These are phyloP conservation scores for Balearica regulorum DNA, from an alignment of 2,797 vertebrate species.

Conservation along the genomic window DNA sequence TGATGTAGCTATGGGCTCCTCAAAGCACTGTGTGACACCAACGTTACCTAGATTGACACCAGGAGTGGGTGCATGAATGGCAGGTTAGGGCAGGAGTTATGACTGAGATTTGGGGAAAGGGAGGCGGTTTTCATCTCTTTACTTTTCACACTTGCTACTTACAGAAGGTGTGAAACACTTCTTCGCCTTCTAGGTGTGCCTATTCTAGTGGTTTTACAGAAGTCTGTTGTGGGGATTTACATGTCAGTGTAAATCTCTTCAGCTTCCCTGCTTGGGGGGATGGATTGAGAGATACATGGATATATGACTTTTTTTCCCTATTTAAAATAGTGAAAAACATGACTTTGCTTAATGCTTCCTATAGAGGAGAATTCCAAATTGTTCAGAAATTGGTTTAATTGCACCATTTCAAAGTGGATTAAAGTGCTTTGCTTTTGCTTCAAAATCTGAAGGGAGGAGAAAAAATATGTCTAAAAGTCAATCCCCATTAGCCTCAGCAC, in stretches of 20 bases:
- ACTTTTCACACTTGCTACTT: not conserved
- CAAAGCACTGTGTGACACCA: not conserved
- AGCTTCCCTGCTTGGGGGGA: not conserved
- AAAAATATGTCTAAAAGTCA: not conserved
- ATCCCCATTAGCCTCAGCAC: not conserved
- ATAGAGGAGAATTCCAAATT: not conserved
- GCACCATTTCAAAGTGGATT: not conserved
- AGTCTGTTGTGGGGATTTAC: not conserved
- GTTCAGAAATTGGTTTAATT: not conserved
- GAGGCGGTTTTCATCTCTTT: not conserved
- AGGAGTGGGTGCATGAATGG: not conserved
- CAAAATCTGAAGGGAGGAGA: not conserved
- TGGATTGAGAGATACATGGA: not conserved
- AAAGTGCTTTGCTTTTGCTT: not conserved
- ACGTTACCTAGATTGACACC: not conserved
- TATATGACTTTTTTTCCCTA: not conserved
- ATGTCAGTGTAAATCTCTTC: constrained; percentile 7
- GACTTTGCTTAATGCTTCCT: not conserved
- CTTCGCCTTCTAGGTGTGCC: constrained; percentile 15
- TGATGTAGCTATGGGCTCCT: not conserved
- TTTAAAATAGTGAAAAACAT: not conserved
- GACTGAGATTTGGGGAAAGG: not conserved
- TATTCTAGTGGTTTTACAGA: not conserved
- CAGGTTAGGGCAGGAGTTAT: not conserved
- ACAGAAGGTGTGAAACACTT: not conserved